phyloP scores from a whole-genome alignment of 2,797 vertebrate genomes.

The Ambastaia sidthimunki region DNA sequence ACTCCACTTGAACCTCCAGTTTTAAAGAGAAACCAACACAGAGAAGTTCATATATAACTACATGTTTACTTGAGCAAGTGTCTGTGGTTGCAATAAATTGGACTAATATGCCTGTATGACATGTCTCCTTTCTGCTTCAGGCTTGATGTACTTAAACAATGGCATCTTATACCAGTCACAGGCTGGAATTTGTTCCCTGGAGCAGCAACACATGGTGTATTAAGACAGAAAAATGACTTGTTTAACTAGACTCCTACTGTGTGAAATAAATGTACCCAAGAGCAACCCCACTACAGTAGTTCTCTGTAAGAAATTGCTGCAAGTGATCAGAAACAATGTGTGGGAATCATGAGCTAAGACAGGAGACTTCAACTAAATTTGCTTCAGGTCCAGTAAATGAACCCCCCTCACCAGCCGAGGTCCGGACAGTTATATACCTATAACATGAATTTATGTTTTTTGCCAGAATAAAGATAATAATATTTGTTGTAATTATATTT shows the following conservation, averaged over 20 bases:
- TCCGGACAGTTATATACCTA: too few species aligned
- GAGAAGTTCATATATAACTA: slow-evolving; percentile 13
- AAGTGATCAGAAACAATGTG: slow-evolving; percentile 11
- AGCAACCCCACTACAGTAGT: slow-evolving; percentile 13
- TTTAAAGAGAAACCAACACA: slow-evolving; percentile 47
- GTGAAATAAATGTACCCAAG: slow-evolving; percentile 37
- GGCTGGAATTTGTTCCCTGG: slow-evolving; percentile 77
- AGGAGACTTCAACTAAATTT: too few species aligned
- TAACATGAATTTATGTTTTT: too few species aligned
- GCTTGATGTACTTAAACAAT: slow-evolving; percentile 83
- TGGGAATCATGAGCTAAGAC: background rate
- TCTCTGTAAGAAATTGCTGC: slow-evolving; percentile 11
- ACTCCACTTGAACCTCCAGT: slow-evolving; percentile 86
- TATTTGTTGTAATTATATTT: too few species aligned
- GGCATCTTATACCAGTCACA: slow-evolving; percentile 86
- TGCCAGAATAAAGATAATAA: too few species aligned
- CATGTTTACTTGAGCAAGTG: slow-evolving; percentile 47
- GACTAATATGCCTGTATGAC: slow-evolving; percentile 85
- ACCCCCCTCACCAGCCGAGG: too few species aligned
- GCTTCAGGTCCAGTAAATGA: too few species aligned
- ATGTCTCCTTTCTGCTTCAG: slow-evolving; percentile 73
- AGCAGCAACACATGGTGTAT: slow-evolving; percentile 83
- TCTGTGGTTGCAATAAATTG: slow-evolving; percentile 37
- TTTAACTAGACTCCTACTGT: slow-evolving; percentile 44
- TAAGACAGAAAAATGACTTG: slow-evolving; percentile 61